A percentile compares a stretch with the other conserved stretches of the same genome.
phyloP scores from a whole-genome alignment of 2,888 invertebrate genomes.

The Platypus cylindrus region DNA sequence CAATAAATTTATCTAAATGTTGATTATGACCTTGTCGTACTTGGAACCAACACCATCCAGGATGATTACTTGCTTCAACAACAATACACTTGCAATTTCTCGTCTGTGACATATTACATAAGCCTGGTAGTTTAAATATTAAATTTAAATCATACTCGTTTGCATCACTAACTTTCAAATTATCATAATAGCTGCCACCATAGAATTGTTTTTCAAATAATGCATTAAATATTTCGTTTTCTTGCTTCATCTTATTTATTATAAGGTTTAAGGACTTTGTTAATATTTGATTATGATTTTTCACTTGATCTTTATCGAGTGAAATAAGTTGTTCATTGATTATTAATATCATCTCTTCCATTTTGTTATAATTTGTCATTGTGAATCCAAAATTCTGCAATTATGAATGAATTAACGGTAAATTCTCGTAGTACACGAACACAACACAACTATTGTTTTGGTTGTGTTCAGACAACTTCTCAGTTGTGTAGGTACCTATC shows the following conservation, averaged over 20 bases:
- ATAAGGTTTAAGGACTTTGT: slow-evolving; percentile 1
- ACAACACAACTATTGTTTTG: too few relatives aligned
- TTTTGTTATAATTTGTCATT: slow-evolving; percentile 19
- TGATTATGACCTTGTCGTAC: slow-evolving; percentile 1
- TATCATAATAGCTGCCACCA: slow-evolving; percentile 47
- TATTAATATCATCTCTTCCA: slow-evolving; percentile 23
- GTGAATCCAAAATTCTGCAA: too few relatives aligned
- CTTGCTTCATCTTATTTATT: slow-evolving; percentile 5
- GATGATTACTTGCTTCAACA: slow-evolving; percentile 20
- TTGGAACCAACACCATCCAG: slow-evolving; percentile 34
- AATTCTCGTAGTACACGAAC: too few relatives aligned
- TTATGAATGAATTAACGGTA: too few relatives aligned
- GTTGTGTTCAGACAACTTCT: too few relatives aligned
- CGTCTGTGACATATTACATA: slow-evolving; percentile 4
- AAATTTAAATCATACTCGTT: slow-evolving; percentile 49
- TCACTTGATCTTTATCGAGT: slow-evolving; percentile 11
- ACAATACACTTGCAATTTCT: slow-evolving; percentile 29
- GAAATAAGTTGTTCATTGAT: slow-evolving; percentile 23
- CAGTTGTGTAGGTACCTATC: too few relatives aligned
- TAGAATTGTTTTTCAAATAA: slow-evolving; percentile 30
- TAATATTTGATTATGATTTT: slow-evolving; percentile 2
- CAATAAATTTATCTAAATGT: slow-evolving; percentile 6
- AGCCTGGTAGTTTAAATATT: slow-evolving; percentile 37
- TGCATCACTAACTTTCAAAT: slow-evolving; percentile 42
- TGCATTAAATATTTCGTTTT: slow-evolving; percentile 5